phyloP scores from a whole-genome alignment of 2,888 invertebrate species.

The Nezara viridula region DNA sequence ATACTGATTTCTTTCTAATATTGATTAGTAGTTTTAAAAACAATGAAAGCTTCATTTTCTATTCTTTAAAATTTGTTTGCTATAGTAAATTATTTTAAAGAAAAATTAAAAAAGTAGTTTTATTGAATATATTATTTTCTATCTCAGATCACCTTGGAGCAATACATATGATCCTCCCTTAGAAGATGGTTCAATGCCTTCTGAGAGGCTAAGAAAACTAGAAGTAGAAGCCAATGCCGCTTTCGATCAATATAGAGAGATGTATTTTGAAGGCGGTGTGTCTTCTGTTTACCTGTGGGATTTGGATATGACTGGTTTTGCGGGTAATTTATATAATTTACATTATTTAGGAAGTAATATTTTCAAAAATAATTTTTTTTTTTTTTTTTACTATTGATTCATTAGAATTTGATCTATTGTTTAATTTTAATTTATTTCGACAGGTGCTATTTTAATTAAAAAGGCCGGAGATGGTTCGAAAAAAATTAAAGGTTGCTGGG shows the following conservation, averaged over 20 bases:
- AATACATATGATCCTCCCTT: slow-evolving; percentile 98
- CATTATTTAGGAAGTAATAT: not conserved
- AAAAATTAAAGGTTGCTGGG: slow-evolving; percentile 99
- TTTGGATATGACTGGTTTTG: slow-evolving; percentile 90
- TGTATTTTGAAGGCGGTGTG: slow-evolving; percentile 99
- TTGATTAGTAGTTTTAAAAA: no score
- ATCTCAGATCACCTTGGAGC: slow-evolving; percentile 93
- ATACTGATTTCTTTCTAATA: no score
- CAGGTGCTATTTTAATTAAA: slow-evolving; percentile 97
- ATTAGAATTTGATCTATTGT: not conserved
- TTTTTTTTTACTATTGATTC: not conserved
- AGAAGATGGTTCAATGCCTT: slow-evolving; percentile 99
- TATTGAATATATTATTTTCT: slow-evolving; percentile 14
- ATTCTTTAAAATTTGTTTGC: not conserved
- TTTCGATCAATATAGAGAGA: slow-evolving; percentile 98
- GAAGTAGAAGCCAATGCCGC: slow-evolving; percentile 99
- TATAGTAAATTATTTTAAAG: slow-evolving; percentile 39
- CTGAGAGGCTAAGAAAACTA: slow-evolving; percentile 92
- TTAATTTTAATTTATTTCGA: slow-evolving; percentile 51
- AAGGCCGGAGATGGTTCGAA: slow-evolving; percentile 98
- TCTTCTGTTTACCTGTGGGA: slow-evolving; percentile 99
- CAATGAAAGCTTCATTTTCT: not conserved
- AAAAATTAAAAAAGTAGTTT: not conserved
- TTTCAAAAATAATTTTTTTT: not conserved
- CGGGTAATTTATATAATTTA: slow-evolving; percentile 77